Conservation (phyloP, 2,888 invertebrate genomes). For the Idaea straminata region DNA sequence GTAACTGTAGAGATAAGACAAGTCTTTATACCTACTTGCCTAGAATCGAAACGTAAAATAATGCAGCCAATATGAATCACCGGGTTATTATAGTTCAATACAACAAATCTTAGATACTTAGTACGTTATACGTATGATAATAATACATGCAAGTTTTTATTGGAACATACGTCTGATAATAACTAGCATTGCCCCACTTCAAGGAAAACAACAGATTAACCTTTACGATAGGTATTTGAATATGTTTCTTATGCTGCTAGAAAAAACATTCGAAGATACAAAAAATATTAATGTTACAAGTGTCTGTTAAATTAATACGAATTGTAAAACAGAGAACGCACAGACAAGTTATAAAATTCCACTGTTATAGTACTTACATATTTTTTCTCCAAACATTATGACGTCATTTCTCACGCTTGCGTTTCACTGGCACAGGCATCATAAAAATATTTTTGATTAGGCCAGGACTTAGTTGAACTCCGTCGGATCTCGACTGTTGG, state of each 20-base stretch:
- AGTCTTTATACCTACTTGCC: too few relatives aligned
- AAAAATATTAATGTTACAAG: neutral
- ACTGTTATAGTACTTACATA: neutral
- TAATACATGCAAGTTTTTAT: constrained; percentile 3
- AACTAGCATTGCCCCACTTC: constrained; percentile 8
- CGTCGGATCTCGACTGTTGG: too few relatives aligned
- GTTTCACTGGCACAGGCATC: too few relatives aligned
- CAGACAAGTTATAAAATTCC: neutral
- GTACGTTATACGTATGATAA: neutral
- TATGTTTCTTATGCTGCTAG: neutral
- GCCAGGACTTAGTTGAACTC: too few relatives aligned
- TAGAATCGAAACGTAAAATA: neutral
- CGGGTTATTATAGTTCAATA: neutral
- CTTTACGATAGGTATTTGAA: constrained; percentile 2
- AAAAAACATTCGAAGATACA: neutral
- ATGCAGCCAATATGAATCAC: neutral
- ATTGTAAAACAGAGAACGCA: neutral
- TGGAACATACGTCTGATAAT: constrained; percentile 7
- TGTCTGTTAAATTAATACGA: neutral
- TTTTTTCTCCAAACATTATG: neutral
- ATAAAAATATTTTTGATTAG: too few relatives aligned
- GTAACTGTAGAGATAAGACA: too few relatives aligned
- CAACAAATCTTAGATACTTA: neutral
- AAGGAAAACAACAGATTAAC: constrained; percentile 13
- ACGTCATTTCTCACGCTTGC: too few relatives aligned